Evolutionary conservation across 2,888 invertebrate species (phyloP).

Genomic region (Brachyptera putata): DNA sequence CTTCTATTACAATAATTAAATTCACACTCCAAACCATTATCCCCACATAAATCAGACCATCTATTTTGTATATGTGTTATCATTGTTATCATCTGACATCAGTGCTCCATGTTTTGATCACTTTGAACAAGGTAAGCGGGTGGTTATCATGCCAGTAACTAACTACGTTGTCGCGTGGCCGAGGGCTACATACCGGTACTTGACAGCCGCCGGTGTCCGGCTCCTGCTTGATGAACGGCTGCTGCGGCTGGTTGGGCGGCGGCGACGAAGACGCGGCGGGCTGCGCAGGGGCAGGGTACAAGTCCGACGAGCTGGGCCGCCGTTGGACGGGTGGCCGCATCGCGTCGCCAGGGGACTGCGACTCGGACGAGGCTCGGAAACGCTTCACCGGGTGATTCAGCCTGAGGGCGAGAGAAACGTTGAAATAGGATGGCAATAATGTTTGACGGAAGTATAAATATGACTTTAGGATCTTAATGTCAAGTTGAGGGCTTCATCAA

Average conservation of each 20-base stretch:
- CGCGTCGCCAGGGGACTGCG: slow-evolving; percentile 28
- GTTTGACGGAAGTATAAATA: too few species aligned
- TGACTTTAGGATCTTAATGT: too few species aligned
- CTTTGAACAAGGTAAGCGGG: slow-evolving; percentile 15
- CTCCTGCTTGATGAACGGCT: slow-evolving; percentile 63
- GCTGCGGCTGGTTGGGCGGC: slow-evolving; percentile 43
- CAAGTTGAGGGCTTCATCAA: too few species aligned
- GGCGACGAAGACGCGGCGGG: slow-evolving; percentile 28
- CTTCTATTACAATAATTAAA: not conserved
- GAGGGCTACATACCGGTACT: slow-evolving; percentile 39
- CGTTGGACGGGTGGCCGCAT: slow-evolving; percentile 23
- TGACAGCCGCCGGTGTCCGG: too few species aligned
- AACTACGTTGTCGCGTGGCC: not conserved
- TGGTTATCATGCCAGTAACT: not conserved
- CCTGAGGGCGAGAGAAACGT: slow-evolving; percentile 56
- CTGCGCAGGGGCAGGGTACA: slow-evolving; percentile 34
- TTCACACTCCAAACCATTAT: not conserved
- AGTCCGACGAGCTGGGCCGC: slow-evolving; percentile 42
- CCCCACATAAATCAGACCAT: not conserved
- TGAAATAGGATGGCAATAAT: too few species aligned
- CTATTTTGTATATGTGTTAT: slow-evolving; percentile 20
- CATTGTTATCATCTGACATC: slow-evolving; percentile 20
- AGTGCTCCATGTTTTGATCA: slow-evolving; percentile 22
- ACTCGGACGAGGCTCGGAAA: slow-evolving; percentile 57
- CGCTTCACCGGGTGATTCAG: slow-evolving; percentile 88